Conservation (phyloP, 2,888 invertebrate species). For the Hoplodrina ambigua region DNA sequence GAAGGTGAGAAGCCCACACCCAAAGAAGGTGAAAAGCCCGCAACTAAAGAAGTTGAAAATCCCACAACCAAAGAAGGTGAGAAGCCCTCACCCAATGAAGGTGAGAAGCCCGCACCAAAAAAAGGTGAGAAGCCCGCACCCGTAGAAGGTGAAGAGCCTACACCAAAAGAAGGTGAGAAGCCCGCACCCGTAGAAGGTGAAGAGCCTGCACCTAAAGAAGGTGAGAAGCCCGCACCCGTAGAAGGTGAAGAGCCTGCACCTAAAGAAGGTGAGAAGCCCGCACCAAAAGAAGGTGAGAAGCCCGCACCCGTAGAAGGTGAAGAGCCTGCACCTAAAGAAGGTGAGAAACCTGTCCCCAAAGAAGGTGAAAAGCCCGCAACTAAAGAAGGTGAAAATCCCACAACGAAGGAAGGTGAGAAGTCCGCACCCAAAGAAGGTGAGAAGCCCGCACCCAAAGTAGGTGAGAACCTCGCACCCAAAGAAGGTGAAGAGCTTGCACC, state of each 20-base stretch:
- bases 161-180: neutral
- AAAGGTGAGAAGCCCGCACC: neutral
- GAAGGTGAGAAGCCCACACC: neutral
- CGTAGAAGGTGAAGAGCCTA: neutral
- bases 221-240: neutral
- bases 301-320: neutral
- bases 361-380: slow-evolving; percentile 25
- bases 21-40: neutral
- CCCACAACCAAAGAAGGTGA: slow-evolving; percentile 2
- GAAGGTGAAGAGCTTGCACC: neutral
- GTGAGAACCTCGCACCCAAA: neutral
- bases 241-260: neutral
- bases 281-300: neutral
- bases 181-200: neutral
- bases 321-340: neutral
- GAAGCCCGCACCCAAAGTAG: neutral
- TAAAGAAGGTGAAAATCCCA: slow-evolving; percentile 11
- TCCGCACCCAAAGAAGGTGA: neutral
- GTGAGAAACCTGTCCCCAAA: slow-evolving; percentile 12
- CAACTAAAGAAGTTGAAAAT: neutral
- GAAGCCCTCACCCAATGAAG: neutral
- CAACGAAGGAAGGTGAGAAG: neutral
- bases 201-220: neutral
- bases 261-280: neutral
- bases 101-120: neutral